A percentile compares a stretch with the other conserved stretches of the same genome.
Evolutionary conservation across 2,888 invertebrate genomes (phyloP).

Genomic region (Bombylius major): DNA sequence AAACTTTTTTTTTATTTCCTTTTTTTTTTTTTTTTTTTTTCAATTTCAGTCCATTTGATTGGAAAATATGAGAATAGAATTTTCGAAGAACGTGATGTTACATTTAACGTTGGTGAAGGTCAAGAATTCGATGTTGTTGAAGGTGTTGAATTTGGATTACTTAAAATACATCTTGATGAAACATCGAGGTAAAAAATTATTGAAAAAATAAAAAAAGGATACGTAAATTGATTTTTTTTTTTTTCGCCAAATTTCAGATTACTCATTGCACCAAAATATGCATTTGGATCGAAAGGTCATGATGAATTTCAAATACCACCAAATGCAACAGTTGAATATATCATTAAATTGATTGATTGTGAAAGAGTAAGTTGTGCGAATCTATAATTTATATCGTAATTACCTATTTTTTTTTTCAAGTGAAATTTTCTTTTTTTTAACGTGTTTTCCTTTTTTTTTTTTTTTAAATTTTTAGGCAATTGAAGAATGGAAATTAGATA

Average conservation of each 20-base stretch:
- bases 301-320: conserved; percentile 61
- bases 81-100: conserved; percentile 63
- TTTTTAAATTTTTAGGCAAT: conserved; percentile 42
- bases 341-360: conserved; percentile 67
- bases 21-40: background rate
- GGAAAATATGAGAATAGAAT: conserved; percentile 23
- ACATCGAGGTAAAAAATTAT: conserved; percentile 40
- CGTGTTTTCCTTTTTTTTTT: too few species aligned
- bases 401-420: too few species aligned
- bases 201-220: background rate
- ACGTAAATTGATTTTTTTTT: background rate
- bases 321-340: conserved; percentile 65
- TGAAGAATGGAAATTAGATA: conserved; percentile 71
- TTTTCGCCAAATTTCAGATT: conserved; percentile 34
- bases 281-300: conserved; percentile 61
- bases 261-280: conserved; percentile 63
- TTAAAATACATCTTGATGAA: conserved; percentile 70
- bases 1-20: too few species aligned
- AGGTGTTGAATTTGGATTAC: conserved; percentile 71
- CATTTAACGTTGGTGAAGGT: conserved; percentile 80
- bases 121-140: conserved; percentile 57
- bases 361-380: conserved; percentile 49
- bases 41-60: conserved; percentile 22
- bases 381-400: too few species aligned
- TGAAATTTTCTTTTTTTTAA: background rate